Percentiles rank a stretch among this genome's conserved stretches.
Conservation (phyloP, 2,797 vertebrate genomes). For the Enteromius treurensis region DNA sequence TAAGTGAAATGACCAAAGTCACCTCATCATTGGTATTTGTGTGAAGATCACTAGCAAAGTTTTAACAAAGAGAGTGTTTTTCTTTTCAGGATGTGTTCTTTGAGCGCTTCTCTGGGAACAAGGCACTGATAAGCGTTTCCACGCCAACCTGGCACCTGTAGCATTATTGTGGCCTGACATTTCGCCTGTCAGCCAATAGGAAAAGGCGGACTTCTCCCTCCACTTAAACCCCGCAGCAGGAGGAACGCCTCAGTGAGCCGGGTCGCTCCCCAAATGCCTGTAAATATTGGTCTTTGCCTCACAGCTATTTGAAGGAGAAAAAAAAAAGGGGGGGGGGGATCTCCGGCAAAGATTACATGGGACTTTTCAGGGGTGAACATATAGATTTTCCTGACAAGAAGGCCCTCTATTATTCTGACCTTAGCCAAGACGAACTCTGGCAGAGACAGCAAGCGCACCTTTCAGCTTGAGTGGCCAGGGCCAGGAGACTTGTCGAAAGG, state of each 20-base stretch:
- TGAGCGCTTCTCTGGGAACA: slow-evolving; percentile 40
- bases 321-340: neutral
- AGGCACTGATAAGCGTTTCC: slow-evolving; percentile 62
- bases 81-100: slow-evolving; percentile 37
- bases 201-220: slow-evolving; percentile 52
- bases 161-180: slow-evolving; percentile 69
- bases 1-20: slow-evolving; percentile 1
- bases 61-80: neutral
- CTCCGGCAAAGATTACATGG: slow-evolving; percentile 67
- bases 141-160: slow-evolving; percentile 68
- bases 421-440: slow-evolving; percentile 73
- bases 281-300: slow-evolving; percentile 56
- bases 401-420: slow-evolving; percentile 75
- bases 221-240: slow-evolving; percentile 55
- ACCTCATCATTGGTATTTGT: neutral
- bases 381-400: slow-evolving; percentile 82
- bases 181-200: slow-evolving; percentile 64
- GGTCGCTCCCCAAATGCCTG: slow-evolving; percentile 54
- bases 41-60: slow-evolving; percentile 17
- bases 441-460: slow-evolving; percentile 70
- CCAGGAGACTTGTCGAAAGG: slow-evolving; percentile 50
- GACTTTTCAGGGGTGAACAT: slow-evolving; percentile 78
- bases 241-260: slow-evolving; percentile 43
- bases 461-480: slow-evolving; percentile 65
- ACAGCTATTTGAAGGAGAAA: slow-evolving; percentile 48